These are phyloP conservation scores for Kryphioiulus occultus DNA, from an alignment of 2,888 invertebrate species.

Conservation along the genomic window DNA sequence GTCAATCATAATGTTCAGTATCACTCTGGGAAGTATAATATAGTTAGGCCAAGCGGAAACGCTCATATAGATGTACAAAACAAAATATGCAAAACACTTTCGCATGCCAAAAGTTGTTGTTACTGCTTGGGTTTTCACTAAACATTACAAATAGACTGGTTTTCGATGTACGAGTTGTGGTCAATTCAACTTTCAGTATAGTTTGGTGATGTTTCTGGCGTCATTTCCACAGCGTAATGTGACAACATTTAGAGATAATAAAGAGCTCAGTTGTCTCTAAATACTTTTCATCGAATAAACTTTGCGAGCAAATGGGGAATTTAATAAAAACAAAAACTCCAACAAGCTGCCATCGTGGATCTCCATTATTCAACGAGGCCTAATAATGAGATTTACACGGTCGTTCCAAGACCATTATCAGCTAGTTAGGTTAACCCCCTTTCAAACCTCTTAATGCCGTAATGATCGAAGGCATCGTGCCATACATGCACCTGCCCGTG, in stretches of 20 bases:
- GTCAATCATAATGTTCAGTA: background rate
- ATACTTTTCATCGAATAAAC: no score
- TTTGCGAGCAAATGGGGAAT: background rate
- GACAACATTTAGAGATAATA: no score
- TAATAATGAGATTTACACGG: background rate
- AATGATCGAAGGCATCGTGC: background rate
- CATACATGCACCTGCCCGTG: background rate
- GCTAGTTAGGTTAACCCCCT: background rate
- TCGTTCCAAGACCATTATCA: background rate
- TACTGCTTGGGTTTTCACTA: no score
- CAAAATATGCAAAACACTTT: background rate
- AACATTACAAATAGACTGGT: background rate
- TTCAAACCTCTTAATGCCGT: background rate
- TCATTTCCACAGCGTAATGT: no score
- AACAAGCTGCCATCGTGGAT: background rate
- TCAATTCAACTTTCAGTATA: no score
- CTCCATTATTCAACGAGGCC: background rate
- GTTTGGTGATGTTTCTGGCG: no score
- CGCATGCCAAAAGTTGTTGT: background rate
- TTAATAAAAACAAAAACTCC: background rate
- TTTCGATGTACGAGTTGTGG: background rate
- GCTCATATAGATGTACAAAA: background rate
- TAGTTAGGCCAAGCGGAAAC: background rate
- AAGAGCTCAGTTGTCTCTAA: no score
- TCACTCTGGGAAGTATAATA: background rate